These are phyloP conservation scores for Poecilia gillii DNA, from an alignment of 2,797 vertebrate species.

Conservation along the genomic window DNA sequence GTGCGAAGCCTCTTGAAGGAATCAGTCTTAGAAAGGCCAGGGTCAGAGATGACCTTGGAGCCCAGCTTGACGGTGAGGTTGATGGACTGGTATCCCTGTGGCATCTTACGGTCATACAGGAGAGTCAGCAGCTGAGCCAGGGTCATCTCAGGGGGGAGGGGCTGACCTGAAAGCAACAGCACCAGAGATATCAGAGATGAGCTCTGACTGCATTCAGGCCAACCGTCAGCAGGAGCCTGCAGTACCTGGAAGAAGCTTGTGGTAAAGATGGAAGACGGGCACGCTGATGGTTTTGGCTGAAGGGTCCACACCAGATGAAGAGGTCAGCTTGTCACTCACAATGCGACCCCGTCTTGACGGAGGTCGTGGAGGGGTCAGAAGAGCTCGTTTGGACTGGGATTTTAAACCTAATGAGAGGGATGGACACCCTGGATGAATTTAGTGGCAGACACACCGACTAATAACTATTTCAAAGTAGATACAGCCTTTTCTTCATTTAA, in stretches of 20 bases:
- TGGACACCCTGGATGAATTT: not conserved
- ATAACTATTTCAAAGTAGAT: not conserved
- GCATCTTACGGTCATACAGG: conserved; percentile 94
- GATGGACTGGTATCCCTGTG: conserved; percentile 96
- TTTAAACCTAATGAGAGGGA: conserved; percentile 86
- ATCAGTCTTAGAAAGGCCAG: conserved; percentile 96
- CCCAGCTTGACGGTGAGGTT: conserved; percentile 96
- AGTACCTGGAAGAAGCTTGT: conserved; percentile 94
- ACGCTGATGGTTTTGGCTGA: conserved; percentile 96
- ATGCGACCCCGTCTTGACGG: conserved; percentile 94
- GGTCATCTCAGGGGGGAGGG: conserved; percentile 95
- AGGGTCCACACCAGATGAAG: conserved; percentile 88
- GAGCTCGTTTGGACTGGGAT: conserved; percentile 96
- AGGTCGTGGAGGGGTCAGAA: conserved; percentile 93
- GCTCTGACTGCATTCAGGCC: not conserved
- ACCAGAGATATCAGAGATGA: not conserved
- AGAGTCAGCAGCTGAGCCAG: conserved; percentile 96
- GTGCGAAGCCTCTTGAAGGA: conserved; percentile 98
- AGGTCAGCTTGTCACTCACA: conserved; percentile 91
- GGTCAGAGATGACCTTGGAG: conserved; percentile 97
- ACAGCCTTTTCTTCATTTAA: too few species aligned
- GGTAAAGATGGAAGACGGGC: conserved; percentile 97
- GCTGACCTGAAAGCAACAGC: conserved; percentile 83
- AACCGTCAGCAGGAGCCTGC: not conserved
- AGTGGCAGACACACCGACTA: not conserved